Conservation (phyloP, 2,113 vertebrate genomes). For the Scytalopus superciliaris region DNA sequence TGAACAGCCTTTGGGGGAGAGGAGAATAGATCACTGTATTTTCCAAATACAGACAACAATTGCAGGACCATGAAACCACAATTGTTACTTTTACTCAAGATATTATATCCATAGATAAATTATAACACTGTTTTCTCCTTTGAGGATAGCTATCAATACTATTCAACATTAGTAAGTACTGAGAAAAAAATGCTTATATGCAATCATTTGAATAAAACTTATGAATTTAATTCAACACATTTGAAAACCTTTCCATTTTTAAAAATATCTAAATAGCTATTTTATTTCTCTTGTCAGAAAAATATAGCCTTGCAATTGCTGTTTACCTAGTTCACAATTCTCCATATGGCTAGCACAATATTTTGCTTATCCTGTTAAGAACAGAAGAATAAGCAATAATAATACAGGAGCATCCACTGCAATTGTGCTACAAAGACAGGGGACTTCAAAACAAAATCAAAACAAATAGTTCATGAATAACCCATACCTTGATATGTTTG, state of each 20-base stretch:
- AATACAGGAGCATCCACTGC: not conserved
- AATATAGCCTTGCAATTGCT: not conserved
- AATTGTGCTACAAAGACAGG: not conserved
- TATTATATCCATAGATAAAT: not conserved
- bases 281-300: not conserved
- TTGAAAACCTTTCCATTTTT: not conserved
- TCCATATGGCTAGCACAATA: not conserved
- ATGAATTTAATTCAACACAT: not conserved
- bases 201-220: not conserved
- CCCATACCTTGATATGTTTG: not conserved
- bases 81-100: not conserved
- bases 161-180: not conserved
- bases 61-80: not conserved
- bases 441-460: not conserved
- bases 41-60: not conserved
- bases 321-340: not conserved
- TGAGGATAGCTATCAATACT: not conserved
- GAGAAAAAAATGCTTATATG: not conserved
- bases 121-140: not conserved
- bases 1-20: not conserved
- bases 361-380: not conserved
- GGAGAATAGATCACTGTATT: not conserved
- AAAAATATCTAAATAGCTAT: not conserved
- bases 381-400: not conserved
- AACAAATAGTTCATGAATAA: conserved; percentile 14